Base-by-base conservation (phyloP, 1,140 invertebrate genomes). In the Drosophila albomicans region DNA sequence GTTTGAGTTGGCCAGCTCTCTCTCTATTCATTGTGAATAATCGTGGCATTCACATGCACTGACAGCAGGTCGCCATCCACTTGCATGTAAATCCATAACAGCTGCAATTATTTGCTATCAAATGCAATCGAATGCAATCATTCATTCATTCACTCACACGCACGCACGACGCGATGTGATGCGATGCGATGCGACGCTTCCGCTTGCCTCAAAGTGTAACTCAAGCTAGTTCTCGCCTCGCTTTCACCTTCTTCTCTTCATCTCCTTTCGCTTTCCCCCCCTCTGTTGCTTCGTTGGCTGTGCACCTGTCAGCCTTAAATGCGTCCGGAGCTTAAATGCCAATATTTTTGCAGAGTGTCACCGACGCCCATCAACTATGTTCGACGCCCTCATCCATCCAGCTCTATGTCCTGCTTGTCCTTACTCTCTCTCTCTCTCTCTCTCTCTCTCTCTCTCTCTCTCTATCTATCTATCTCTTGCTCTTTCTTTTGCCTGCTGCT, bases 331-430 rank as follows among this genome's bases (percentile, higher is more conserved):
- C 84, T 86, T 88, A 82, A 82, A 82, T 77, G 84, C 75, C 79
- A 86, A 86, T 88, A 88, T 82, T 82, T 82, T 86, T 82, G 76
- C 71, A 58, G 78, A 79, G 84, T 88, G 84, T 82, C 82, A 82
- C 71, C 63, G 45, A 63, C 71, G 81, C 8, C 82, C 82, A 76
- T 87, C 79, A 86, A 76, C 84, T 73, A 81, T 78, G 30, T 43
- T 41, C 58, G 4, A 8, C 38, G 20, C 28, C 16, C 2, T 48
- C 46, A 16, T 20, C 49, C 20, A 51, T n/a, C 1, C 16, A 49
- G 20, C 49, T 51, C 49, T 25, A 28, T 51, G 48, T 51, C 20
- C 20, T 62, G 20, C 46, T 54, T 67, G 57, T 35, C 45, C 8
- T 51, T 25, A 1, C 41, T 1, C 16, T 13, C 41, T 11, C 1